Evolutionary conservation across 2,888 invertebrate genomes (phyloP).

Genomic region (Clistopyga incitator): DNA sequence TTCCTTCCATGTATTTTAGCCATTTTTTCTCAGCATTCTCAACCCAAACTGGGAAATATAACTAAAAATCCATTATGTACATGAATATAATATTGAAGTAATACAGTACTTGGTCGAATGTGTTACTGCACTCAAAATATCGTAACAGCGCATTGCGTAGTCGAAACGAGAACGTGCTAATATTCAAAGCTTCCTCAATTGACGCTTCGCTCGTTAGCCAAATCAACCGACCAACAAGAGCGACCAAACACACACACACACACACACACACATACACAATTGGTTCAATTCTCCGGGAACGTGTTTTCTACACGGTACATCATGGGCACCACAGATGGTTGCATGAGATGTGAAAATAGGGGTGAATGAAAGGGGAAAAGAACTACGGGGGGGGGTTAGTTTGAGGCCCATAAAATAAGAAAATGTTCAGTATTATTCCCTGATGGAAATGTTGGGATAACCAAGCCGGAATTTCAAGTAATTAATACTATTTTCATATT

Average conservation of each 20-base stretch:
- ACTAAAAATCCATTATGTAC: neutral
- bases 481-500: too few species aligned
- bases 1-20: too few species aligned
- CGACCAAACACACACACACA: constrained; percentile 54
- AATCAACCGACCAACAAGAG: constrained; percentile 77
- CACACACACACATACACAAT: constrained; percentile 47
- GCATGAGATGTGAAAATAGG: neutral
- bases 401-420: too few species aligned
- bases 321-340: constrained; percentile 12
- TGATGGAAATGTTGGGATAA: too few species aligned
- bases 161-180: constrained; percentile 59
- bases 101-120: neutral
- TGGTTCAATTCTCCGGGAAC: constrained; percentile 59
- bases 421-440: too few species aligned
- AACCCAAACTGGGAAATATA: neutral
- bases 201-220: constrained; percentile 75
- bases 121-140: constrained; percentile 34
- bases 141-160: constrained; percentile 59
- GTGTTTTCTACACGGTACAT: constrained; percentile 9
- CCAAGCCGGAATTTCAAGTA: too few species aligned
- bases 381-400: neutral
- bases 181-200: constrained; percentile 77
- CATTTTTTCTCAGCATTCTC: too few species aligned
- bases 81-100: neutral
- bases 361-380: constrained; percentile 2